phyloP scores from a whole-genome alignment of 2,888 invertebrate species.

The Gryllus longicercus region DNA sequence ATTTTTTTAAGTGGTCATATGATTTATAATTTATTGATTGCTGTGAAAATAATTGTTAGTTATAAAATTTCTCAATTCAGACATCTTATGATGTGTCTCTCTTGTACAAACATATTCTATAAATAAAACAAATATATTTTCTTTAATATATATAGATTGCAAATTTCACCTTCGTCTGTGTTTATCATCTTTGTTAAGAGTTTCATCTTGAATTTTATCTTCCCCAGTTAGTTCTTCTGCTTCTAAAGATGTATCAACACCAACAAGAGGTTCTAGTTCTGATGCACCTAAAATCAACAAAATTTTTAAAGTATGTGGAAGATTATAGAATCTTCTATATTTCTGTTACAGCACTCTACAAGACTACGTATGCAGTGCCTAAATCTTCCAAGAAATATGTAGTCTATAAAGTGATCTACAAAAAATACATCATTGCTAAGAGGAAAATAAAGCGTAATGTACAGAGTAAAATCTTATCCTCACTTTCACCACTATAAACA shows the following conservation, averaged over 20 bases:
- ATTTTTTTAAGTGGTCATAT: no score
- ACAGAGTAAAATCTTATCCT: no score
- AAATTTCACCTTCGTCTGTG: conserved; percentile 39
- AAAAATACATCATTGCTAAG: no score
- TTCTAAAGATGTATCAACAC: conserved; percentile 45
- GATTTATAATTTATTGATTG: no score
- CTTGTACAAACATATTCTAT: neutral
- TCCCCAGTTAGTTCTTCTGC: conserved; percentile 51
- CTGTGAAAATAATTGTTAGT: no score
- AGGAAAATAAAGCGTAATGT: no score
- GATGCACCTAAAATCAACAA: conserved; percentile 50
- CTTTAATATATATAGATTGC: neutral
- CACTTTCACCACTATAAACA: no score
- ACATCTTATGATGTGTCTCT: no score
- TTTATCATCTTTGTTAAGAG: conserved; percentile 42
- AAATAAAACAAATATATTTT: neutral
- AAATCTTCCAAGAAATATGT: neutral
- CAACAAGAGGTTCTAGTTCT: conserved; percentile 72
- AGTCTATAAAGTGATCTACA: neutral
- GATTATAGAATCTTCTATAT: neutral
- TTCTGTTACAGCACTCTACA: neutral
- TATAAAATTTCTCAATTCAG: no score
- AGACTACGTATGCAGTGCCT: neutral
- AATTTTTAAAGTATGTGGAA: neutral
- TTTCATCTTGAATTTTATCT: conserved; percentile 42